Evolutionary conservation across 2,888 invertebrate species (phyloP), one percentile per base, ranked within the genome.

Genomic region (Melolontha melolontha): DNA sequence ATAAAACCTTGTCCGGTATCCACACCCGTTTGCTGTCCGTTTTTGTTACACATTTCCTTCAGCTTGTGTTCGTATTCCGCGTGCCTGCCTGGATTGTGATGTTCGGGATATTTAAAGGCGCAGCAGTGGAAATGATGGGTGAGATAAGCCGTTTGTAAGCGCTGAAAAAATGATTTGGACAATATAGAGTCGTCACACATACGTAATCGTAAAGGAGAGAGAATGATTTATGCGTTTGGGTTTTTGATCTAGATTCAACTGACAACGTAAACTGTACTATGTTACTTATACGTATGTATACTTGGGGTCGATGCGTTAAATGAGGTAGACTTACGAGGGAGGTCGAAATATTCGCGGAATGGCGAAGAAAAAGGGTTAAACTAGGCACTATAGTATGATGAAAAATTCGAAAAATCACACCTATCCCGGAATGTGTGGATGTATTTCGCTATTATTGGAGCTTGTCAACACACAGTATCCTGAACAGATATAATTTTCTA

Each of bases 101-200:
- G 87, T 72, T 91, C 91, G 0, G 95, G 95, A 80, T 90, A 93
- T 77, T 90, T 88, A 82, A 95, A 95, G 6, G 95, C 95, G 81
- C 96, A 96, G 84, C 96, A 96, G 78, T 96, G 95, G 82, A 95
- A 94, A 57, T 93, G 91, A 81, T 95, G 95, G 0, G 94, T 95
- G 69, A 96, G 84, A 78, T 86, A 86, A 0, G 93, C 93, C 76
- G 86, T 86, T 79, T 89, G 87, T 70, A 93, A 83, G 78, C 87
- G 87, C 92, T 93, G 81, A 2, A 77, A 74, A 14, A 51, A 42
- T 14, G n/a, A 40, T 5, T n/a, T n/a, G n/a, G n/a, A n/a, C n/a
- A n/a, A 51, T 8, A 6, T 63, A 49, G 16, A 22, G 11, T 7
- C 5, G 12, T 11, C 12, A n/a, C 8, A 11, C 16, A 6, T 44